A percentile compares a stretch with the other conserved stretches of the same genome.
Evolutionary conservation across 2,113 vertebrate genomes (phyloP).

Genomic region (Trinectes maculatus): DNA sequence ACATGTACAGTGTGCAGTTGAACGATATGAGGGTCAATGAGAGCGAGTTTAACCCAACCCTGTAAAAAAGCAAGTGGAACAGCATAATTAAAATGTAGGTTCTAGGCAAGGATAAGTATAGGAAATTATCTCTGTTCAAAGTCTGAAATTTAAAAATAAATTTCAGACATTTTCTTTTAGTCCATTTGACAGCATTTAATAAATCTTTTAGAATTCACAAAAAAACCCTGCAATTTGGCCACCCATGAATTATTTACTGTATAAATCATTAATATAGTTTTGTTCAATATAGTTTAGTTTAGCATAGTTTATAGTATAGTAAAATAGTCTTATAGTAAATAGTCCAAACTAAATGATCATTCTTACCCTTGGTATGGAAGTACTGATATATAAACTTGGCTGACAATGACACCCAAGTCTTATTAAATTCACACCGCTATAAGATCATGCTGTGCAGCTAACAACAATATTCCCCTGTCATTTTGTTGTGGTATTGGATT

Average conservation of each 20-base stretch:
- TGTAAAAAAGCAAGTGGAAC: not conserved
- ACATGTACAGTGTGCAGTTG: not conserved
- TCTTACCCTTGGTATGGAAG: not conserved
- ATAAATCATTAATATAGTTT: too few species aligned
- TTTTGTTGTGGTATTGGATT: not conserved
- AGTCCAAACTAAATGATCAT: not conserved
- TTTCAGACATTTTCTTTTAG: too few species aligned
- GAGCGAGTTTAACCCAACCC: too few species aligned
- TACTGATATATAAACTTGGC: not conserved
- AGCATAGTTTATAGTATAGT: too few species aligned
- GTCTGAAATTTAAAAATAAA: not conserved
- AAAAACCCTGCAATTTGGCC: too few species aligned
- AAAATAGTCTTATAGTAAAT: too few species aligned
- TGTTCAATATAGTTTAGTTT: too few species aligned
- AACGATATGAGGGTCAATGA: not conserved
- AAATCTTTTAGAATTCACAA: too few species aligned
- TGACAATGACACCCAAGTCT: not conserved
- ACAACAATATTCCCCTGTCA: not conserved
- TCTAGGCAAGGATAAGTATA: constrained; percentile 1
- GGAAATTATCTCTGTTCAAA: not conserved
- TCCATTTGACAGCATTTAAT: too few species aligned
- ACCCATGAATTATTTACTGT: too few species aligned
- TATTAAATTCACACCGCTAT: not conserved
- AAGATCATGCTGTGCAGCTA: not conserved
- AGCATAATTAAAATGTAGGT: not conserved